A percentile compares a stretch with the other conserved stretches of the same genome.
phyloP scores from a whole-genome alignment of 2,888 invertebrate species.

The Bruchidius siliquastri region DNA sequence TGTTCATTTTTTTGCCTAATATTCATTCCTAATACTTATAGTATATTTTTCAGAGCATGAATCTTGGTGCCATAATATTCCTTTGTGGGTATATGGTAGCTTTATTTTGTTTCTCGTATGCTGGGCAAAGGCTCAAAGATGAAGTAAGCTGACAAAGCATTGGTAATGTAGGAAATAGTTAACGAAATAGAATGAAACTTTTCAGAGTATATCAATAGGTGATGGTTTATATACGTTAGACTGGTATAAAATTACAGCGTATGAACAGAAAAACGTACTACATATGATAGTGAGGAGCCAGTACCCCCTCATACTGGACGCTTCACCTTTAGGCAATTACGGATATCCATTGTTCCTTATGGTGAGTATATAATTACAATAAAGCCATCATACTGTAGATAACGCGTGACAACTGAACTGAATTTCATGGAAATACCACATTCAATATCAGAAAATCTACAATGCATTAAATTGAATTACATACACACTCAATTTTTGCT shows the following conservation, averaged over 20 bases:
- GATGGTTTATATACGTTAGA: background rate
- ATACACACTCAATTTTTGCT: too few species aligned
- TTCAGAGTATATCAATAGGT: constrained; percentile 5
- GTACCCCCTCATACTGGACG: background rate
- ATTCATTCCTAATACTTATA: too few species aligned
- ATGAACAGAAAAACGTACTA: background rate
- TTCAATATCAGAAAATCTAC: too few species aligned
- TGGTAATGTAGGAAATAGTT: too few species aligned
- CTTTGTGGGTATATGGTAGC: constrained; percentile 4
- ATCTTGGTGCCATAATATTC: constrained; percentile 1
- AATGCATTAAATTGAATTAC: too few species aligned
- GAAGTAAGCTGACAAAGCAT: constrained; percentile 1
- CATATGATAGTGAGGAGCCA: constrained; percentile 7
- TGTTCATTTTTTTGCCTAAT: too few species aligned
- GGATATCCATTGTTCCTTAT: constrained; percentile 1
- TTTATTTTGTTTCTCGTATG: constrained; percentile 5
- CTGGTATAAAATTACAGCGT: constrained; percentile 5
- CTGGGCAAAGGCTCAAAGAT: constrained; percentile 8
- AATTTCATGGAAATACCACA: too few species aligned
- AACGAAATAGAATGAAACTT: background rate
- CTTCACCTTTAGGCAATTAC: constrained; percentile 1
- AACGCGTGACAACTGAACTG: too few species aligned
- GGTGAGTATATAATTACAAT: background rate
- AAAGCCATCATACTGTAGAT: too few species aligned
- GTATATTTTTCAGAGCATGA: background rate